Conservation (phyloP, 2,113 vertebrate genomes). For the Macrotus californicus region DNA sequence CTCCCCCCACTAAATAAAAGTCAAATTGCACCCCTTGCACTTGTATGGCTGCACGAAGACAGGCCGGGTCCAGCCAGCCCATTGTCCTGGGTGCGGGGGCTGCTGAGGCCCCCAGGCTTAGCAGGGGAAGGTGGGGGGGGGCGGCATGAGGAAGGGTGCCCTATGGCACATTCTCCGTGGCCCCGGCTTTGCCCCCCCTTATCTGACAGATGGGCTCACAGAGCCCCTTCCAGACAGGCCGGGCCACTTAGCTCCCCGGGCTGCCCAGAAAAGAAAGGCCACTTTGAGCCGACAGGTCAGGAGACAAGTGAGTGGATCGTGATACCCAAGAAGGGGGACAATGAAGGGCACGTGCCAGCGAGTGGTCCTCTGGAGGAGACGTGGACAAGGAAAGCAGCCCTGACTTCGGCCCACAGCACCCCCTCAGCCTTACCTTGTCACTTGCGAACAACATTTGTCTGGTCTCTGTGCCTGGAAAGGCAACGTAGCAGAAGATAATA, state of each 20-base stretch:
- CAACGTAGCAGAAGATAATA: background rate
- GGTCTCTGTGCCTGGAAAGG: background rate
- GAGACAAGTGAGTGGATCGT: background rate
- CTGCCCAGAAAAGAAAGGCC: background rate
- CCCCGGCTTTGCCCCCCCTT: background rate
- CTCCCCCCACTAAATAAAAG: too few relatives aligned
- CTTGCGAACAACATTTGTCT: background rate
- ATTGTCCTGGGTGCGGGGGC: background rate
- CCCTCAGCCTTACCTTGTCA: background rate
- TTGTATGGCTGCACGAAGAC: too few relatives aligned
- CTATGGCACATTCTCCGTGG: background rate
- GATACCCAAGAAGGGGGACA: background rate
- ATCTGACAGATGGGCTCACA: background rate
- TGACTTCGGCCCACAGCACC: background rate
- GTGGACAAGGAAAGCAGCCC: background rate
- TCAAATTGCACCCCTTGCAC: too few relatives aligned
- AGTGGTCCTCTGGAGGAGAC: background rate
- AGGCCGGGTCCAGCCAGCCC: background rate
- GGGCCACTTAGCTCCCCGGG: background rate
- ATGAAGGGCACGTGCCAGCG: background rate
- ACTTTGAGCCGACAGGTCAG: background rate
- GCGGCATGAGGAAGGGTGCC: background rate
- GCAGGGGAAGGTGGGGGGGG: rapidly evolving
- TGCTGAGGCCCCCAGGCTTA: background rate
- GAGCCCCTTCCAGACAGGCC: background rate